phyloP scores from a whole-genome alignment of 2,888 invertebrate genomes.

The Argyra leucocephala region DNA sequence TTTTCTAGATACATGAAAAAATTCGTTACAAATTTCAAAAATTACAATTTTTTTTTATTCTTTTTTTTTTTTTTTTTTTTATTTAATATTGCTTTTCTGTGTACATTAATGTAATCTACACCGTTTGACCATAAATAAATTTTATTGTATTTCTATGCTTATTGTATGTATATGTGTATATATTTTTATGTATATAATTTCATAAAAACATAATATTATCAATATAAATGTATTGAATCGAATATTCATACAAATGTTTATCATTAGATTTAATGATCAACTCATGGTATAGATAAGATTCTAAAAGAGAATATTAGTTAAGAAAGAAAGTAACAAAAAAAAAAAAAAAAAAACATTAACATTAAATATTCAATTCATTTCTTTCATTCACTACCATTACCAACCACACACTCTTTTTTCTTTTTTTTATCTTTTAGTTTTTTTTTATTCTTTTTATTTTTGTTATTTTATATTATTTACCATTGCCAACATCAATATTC shows the following conservation, averaged over 20 bases:
- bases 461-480: background rate
- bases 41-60: no score
- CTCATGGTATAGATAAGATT: background rate
- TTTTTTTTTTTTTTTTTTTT: no score
- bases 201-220: no score
- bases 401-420: background rate
- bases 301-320: background rate
- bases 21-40: no score
- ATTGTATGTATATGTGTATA: no score
- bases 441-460: background rate
- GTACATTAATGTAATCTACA: background rate
- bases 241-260: slow-evolving; percentile 1
- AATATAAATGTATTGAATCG: background rate
- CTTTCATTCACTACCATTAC: background rate
- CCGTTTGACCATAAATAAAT: slow-evolving; percentile 1
- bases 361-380: slow-evolving; percentile 6
- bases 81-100: no score
- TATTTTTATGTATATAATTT: no score
- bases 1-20: no score
- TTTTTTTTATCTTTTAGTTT: background rate
- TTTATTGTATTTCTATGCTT: background rate
- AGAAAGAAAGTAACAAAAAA: background rate
- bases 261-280: background rate
- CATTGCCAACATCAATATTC: no score
- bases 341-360: background rate